Percentiles rank a stretch among this genome's conserved stretches.
phyloP scores from a whole-genome alignment of 2,113 vertebrate species.

The Entomyzon cyanotis region DNA sequence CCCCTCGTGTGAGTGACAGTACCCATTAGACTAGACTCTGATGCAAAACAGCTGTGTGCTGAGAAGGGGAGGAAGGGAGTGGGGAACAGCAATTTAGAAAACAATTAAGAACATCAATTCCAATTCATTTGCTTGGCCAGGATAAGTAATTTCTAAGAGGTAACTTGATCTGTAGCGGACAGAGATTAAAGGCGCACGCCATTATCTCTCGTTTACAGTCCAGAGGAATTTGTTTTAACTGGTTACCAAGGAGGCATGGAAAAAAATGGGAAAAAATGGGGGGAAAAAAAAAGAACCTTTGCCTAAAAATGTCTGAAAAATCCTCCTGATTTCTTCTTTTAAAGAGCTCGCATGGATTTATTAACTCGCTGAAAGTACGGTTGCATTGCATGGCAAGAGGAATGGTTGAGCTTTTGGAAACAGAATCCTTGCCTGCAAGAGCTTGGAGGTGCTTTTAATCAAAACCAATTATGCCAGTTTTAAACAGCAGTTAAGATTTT shows the following conservation, averaged over 20 bases:
- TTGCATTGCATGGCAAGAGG: background rate
- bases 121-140: constrained; percentile 78
- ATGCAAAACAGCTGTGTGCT: constrained; percentile 79
- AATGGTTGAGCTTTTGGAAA: background rate
- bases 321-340: constrained; percentile 7
- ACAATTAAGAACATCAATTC: constrained; percentile 83
- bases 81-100: constrained; percentile 82
- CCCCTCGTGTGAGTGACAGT: constrained; percentile 77
- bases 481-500: background rate
- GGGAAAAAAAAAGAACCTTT: background rate
- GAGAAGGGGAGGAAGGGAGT: constrained; percentile 63
- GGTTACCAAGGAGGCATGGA: constrained; percentile 41
- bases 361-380: background rate
- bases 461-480: background rate
- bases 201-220: constrained; percentile 64
- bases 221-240: constrained; percentile 53
- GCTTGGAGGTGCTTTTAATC: background rate
- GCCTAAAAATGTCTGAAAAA: constrained; percentile 28
- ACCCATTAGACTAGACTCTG: constrained; percentile 72
- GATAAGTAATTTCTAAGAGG: constrained; percentile 77
- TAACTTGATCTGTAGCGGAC: constrained; percentile 67
- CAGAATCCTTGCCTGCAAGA: background rate
- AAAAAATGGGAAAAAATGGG: background rate
- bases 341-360: background rate
- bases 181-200: constrained; percentile 66